phyloP scores from a whole-genome alignment of 2,888 invertebrate species.

The Cosmia trapezina region DNA sequence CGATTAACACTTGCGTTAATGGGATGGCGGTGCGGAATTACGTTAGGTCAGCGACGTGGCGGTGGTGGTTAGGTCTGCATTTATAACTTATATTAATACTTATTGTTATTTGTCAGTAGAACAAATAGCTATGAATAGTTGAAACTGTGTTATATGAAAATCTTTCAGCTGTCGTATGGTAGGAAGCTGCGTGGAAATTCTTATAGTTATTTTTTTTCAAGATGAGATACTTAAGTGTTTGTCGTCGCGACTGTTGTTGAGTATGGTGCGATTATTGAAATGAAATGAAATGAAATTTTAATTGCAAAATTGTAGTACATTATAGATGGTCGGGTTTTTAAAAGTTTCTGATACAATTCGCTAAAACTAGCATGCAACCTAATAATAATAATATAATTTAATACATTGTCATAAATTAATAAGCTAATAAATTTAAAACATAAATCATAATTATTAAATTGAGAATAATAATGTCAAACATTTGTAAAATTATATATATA shows the following conservation, averaged over 20 bases:
- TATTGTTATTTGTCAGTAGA: conserved; percentile 11
- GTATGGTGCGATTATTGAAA: neutral
- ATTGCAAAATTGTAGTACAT: no score
- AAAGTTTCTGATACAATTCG: no score
- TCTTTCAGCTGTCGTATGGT: neutral
- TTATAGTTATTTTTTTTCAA: neutral
- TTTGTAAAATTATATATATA: no score
- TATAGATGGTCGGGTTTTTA: no score
- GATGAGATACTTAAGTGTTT: neutral
- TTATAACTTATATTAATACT: conserved; percentile 40
- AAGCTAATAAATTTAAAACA: no score
- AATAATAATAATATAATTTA: no score
- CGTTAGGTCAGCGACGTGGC: conserved; percentile 67
- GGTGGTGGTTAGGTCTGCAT: conserved; percentile 50
- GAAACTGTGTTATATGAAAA: neutral
- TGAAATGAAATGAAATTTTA: no score
- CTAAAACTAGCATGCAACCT: no score
- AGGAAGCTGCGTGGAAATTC: no score
- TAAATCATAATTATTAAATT: no score
- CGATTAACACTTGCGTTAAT: conserved; percentile 84
- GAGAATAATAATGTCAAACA: no score
- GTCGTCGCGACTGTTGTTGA: neutral
- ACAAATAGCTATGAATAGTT: neutral
- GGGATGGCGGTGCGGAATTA: conserved; percentile 73
- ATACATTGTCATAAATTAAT: no score